Evolutionary conservation across 2,888 invertebrate species (phyloP).

Genomic region (Hypolimnas misippus): DNA sequence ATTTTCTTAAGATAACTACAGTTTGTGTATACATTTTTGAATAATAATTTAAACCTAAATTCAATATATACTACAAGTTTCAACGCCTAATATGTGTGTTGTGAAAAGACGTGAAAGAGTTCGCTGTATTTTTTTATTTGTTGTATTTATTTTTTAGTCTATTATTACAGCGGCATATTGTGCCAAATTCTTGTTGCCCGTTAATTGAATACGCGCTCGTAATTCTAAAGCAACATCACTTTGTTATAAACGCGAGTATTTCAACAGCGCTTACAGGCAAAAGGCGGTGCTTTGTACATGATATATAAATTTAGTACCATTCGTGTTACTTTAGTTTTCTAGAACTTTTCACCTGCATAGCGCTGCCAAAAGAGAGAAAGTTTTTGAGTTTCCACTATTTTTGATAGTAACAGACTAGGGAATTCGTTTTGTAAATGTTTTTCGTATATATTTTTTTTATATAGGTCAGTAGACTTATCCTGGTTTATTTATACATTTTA

Average conservation of each 20-base stretch:
- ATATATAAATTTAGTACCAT: not conserved
- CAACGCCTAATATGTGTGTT: not conserved
- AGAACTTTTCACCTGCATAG: constrained; percentile 12
- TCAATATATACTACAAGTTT: not conserved
- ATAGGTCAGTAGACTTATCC: not conserved
- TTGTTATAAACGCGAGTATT: constrained; percentile 4
- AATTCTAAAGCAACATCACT: constrained; percentile 1
- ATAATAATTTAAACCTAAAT: not conserved
- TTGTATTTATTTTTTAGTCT: not conserved
- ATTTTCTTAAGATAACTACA: no score
- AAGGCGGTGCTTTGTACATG: constrained; percentile 7
- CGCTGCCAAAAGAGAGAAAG: not conserved
- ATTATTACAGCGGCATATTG: not conserved
- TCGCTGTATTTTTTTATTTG: not conserved
- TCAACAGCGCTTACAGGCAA: constrained; percentile 2
- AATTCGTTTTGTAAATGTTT: constrained; percentile 6
- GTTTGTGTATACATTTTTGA: not conserved
- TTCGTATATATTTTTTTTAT: not conserved
- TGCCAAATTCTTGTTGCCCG: constrained; percentile 14
- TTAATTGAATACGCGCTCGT: constrained; percentile 18
- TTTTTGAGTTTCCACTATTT: constrained; percentile 3
- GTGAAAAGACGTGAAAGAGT: not conserved
- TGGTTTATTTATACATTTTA: not conserved
- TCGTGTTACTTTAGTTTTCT: constrained; percentile 5
- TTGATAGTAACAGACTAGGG: constrained; percentile 1